Percentiles rank a stretch among this genome's conserved stretches.
These are phyloP conservation scores for Cyclophora punctaria DNA, from an alignment of 2,888 invertebrate genomes.

Conservation along the genomic window DNA sequence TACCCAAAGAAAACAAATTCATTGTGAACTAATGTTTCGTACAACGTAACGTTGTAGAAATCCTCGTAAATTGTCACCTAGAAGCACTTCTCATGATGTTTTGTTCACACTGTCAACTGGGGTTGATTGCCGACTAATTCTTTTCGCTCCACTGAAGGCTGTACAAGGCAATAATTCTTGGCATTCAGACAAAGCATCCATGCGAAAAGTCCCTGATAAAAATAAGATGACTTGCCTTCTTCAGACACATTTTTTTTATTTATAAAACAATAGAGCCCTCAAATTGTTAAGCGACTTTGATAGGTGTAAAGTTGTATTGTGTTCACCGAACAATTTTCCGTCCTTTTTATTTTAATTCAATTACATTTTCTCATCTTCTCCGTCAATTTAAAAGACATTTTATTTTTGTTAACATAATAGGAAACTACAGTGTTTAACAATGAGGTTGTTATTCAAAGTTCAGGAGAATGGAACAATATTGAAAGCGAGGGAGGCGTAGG, in stretches of 20 bases:
- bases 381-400: too few species aligned
- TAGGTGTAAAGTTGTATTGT: conserved; percentile 4
- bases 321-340: not conserved
- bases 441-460: too few species aligned
- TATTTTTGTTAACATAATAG: too few species aligned
- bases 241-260: conserved; percentile 57
- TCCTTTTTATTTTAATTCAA: too few species aligned
- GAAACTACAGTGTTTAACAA: too few species aligned
- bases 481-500: too few species aligned
- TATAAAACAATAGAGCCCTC: conserved; percentile 45
- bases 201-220: conserved; percentile 64
- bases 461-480: too few species aligned
- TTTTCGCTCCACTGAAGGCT: conserved; percentile 55
- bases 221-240: conserved; percentile 57
- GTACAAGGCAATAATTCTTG: conserved; percentile 68
- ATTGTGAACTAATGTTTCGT: too few species aligned
- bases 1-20: too few species aligned
- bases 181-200: conserved; percentile 61
- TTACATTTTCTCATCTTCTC: too few species aligned
- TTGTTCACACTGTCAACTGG: conserved; percentile 8
- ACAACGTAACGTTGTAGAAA: not conserved
- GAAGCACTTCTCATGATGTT: conserved; percentile 1
- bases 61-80: not conserved
- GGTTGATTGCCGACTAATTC: conserved; percentile 62
- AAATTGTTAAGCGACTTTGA: conserved; percentile 8